Conservation (phyloP, 1,140 invertebrate genomes). For the Drosophila triauraria region DNA sequence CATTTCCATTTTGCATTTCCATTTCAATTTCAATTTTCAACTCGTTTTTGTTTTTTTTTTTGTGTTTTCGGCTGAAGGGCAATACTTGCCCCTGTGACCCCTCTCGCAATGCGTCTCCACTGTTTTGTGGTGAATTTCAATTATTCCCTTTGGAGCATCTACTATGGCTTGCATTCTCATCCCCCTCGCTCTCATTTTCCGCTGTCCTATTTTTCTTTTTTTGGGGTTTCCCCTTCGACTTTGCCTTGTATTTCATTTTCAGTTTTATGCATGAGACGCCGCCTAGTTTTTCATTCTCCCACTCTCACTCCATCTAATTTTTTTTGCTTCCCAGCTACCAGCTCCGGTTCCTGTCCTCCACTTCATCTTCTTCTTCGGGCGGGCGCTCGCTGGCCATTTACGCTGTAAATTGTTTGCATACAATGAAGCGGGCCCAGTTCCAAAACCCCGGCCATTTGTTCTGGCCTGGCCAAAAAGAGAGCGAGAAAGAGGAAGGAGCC, state of each 20-base stretch:
- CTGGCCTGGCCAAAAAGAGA: not conserved
- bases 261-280: slow-evolving; percentile 75
- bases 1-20: slow-evolving; percentile 20
- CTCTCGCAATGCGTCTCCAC: not conserved
- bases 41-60: not conserved
- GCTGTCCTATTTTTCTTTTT: slow-evolving; percentile 8
- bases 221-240: slow-evolving; percentile 12
- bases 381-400: slow-evolving; percentile 49
- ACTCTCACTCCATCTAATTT: slow-evolving; percentile 44
- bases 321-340: slow-evolving; percentile 12
- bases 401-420: slow-evolving; percentile 80
- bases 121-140: slow-evolving; percentile 71
- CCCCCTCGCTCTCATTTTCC: slow-evolving; percentile 27
- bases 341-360: slow-evolving; percentile 10
- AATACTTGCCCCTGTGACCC: slow-evolving; percentile 6
- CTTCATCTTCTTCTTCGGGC: slow-evolving; percentile 34
- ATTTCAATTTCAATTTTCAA: slow-evolving; percentile 35
- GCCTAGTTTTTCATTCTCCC: slow-evolving; percentile 67
- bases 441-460: slow-evolving; percentile 58
- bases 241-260: slow-evolving; percentile 74
- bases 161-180: slow-evolving; percentile 33
- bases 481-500: too few relatives aligned
- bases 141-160: slow-evolving; percentile 58
- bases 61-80: not conserved
- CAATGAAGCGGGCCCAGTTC: slow-evolving; percentile 47